These are phyloP conservation scores for Drosophila auraria DNA, from an alignment of 1,140 invertebrate species.

Conservation along the genomic window DNA sequence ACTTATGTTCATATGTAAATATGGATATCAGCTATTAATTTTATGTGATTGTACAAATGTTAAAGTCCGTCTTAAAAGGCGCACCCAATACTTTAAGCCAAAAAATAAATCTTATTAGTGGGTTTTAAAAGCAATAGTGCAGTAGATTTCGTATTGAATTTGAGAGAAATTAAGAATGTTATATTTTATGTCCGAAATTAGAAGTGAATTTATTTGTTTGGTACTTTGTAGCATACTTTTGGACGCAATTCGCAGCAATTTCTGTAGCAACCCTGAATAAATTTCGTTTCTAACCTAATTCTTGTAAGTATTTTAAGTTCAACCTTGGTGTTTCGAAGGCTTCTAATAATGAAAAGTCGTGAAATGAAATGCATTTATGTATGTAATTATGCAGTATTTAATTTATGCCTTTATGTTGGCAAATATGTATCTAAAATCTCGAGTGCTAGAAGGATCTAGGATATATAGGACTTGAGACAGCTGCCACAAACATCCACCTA, in stretches of 20 bases:
- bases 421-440: background rate
- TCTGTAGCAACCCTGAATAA: background rate
- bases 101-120: no score
- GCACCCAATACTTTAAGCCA: no score
- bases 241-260: background rate
- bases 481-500: constrained; percentile 6
- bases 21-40: no score
- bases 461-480: background rate
- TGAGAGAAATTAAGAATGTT: background rate
- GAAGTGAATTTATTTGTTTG: background rate
- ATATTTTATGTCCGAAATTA: no score
- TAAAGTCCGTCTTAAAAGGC: no score
- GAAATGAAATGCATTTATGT: background rate
- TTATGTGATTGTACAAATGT: no score
- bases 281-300: background rate
- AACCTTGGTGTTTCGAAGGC: no score
- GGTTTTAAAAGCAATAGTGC: no score
- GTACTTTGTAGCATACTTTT: constrained; percentile 4
- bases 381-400: background rate
- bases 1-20: no score
- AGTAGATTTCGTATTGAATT: no score
- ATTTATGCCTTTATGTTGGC: background rate
- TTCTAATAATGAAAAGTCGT: no score
- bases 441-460: background rate
- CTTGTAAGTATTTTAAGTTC: no score